phyloP scores from a whole-genome alignment of 1,140 invertebrate species.

The Micrasema minimum region DNA sequence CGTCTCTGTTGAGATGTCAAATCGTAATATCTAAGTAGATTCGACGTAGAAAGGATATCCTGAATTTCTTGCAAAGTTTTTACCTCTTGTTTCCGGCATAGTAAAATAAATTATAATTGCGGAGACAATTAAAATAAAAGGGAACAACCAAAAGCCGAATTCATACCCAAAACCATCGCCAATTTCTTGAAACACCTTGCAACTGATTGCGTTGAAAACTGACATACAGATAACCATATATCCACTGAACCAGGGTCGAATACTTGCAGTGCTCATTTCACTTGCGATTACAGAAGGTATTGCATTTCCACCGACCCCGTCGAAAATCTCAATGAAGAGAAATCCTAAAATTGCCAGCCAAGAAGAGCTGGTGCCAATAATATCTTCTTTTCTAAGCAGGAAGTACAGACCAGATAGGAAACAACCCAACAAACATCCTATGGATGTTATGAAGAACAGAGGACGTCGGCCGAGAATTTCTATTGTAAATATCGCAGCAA shows the following conservation, averaged over 20 bases:
- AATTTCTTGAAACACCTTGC: constrained; percentile 12
- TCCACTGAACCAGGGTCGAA: neutral
- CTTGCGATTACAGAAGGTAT: constrained; percentile 15
- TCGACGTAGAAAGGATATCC: constrained; percentile 22
- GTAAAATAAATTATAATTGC: constrained; percentile 6
- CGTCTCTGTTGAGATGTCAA: no score
- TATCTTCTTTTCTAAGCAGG: constrained; percentile 3
- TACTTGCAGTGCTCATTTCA: constrained; percentile 52
- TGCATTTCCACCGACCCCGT: neutral
- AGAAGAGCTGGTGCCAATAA: neutral
- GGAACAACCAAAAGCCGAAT: constrained; percentile 15
- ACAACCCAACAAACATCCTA: neutral
- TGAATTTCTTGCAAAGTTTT: constrained; percentile 28
- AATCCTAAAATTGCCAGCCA: constrained; percentile 7
- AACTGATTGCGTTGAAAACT: constrained; percentile 2
- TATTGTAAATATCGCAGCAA: constrained; percentile 2
- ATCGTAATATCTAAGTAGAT: no score
- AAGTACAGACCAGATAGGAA: constrained; percentile 23
- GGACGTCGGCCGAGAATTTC: constrained; percentile 5
- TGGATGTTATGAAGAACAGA: neutral
- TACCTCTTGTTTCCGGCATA: constrained; percentile 27
- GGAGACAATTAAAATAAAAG: neutral
- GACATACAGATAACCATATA: constrained; percentile 8
- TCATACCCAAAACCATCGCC: constrained; percentile 9
- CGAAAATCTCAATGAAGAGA: constrained; percentile 10